Base-by-base conservation (phyloP, 2,888 invertebrate genomes). In the Drosophila seclusa region DNA sequence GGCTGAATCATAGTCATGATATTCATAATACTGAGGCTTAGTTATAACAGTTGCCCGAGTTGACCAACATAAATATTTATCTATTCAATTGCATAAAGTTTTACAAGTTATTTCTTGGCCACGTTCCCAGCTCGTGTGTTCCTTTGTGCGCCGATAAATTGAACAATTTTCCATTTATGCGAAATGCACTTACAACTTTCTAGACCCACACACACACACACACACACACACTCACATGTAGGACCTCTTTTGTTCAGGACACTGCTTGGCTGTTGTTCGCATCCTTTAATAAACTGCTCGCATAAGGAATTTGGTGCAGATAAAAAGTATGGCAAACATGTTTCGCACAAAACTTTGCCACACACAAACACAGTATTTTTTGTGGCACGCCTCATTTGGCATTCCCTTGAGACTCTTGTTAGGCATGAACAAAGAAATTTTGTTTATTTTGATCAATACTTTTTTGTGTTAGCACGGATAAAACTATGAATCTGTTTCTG, bases 111-210 rank as follows among this genome's bases (percentile, higher is more conserved):
- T 73, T 55, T 42, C 42, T 45, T 49, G 61, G 59, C 68, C 65
- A 52, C 45, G 62, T 69, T 59, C 29, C 36, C 42, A 27, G 29
- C 38, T 62, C 36, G 13, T 58, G 48, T 42, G 48, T 38, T 63
- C 53, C 53, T 83, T 86, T 85, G 80, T 86, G 71, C 65, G 59
- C 70, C 72, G 66, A 78, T 88, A 88, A 83, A 88, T 84, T 88
- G 78, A 80, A 84, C 78, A 78, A 74, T 84, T 84, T 84, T 76
- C 76, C 69, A 89, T 87, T 89, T 89, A 81, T 74, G 82, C 64
- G 73, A 83, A 86, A 79, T 88, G 84, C 80, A 79, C 68, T 80
- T 80, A 69, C 55, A 80, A 79, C 73, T 79, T 76, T 78, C 8
- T 74, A 31, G 42, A 11, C 60, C n/a, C 42, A 24, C 29, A 16